These are phyloP conservation scores for Antedon mediterranea DNA, from an alignment of 53 echinoderm and acorn worm genomes.

Conservation along the genomic window DNA sequence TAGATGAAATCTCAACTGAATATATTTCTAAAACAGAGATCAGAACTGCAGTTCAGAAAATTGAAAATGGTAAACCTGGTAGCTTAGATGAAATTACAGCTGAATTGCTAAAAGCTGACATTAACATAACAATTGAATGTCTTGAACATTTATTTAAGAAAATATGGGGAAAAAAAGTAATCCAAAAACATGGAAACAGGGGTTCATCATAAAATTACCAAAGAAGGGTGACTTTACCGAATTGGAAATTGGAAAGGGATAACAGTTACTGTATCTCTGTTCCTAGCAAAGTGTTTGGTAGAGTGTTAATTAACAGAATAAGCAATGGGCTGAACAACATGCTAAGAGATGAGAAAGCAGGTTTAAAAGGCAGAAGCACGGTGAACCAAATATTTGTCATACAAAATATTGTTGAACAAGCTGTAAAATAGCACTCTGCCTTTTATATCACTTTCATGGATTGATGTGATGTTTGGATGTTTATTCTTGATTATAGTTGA, in stretches of 20 bases:
- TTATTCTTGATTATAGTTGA: too few relatives aligned
- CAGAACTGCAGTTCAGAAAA: not conserved
- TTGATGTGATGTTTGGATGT: too few relatives aligned
- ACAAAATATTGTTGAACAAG: too few relatives aligned
- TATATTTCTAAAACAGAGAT: not conserved
- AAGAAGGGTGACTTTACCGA: conserved; percentile 16
- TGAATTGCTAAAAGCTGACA: conserved; percentile 5
- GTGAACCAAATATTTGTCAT: too few relatives aligned
- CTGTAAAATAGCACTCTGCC: too few relatives aligned
- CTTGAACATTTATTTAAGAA: conserved; percentile 7
- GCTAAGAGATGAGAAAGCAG: too few relatives aligned
- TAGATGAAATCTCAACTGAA: not conserved
- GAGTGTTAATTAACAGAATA: not conserved
- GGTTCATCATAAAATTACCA: not conserved
- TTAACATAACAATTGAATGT: not conserved
- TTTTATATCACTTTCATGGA: too few relatives aligned
- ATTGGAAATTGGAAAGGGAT: conserved; percentile 27
- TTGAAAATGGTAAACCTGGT: conserved; percentile 5
- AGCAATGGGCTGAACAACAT: not conserved
- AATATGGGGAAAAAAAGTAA: conserved; percentile 7
- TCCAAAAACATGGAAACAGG: too few relatives aligned
- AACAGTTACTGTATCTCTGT: conserved; percentile 11
- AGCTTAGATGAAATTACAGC: not conserved
- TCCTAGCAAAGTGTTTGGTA: conserved; percentile 11
- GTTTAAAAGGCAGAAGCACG: too few relatives aligned